phyloP scores from a whole-genome alignment of 2,113 vertebrate species.

The Nesoenas mayeri region DNA sequence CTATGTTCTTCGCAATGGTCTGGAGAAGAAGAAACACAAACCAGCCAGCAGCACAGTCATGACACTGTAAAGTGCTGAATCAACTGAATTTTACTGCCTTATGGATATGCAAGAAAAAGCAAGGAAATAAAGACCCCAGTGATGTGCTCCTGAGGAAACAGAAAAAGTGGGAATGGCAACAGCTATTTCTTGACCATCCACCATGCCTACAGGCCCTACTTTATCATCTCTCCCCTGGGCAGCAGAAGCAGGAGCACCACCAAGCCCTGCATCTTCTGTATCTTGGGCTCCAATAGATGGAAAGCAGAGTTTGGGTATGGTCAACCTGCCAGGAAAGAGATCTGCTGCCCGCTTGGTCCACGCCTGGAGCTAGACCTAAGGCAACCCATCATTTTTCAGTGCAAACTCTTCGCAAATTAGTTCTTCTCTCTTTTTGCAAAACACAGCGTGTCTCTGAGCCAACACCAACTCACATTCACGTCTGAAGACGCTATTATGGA shows the following conservation, averaged over 20 bases:
- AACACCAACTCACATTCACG: not conserved
- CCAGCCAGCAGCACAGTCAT: not conserved
- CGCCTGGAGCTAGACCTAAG: not conserved
- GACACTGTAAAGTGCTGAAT: accelerated
- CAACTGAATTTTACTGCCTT: not conserved
- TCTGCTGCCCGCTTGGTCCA: not conserved
- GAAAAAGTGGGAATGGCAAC: not conserved
- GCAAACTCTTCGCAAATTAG: not conserved
- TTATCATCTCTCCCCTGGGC: not conserved
- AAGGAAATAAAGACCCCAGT: not conserved
- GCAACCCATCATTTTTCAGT: not conserved
- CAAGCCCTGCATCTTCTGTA: accelerated
- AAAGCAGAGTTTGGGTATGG: not conserved
- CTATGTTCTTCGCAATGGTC: not conserved
- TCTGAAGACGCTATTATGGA: not conserved
- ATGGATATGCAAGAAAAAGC: not conserved
- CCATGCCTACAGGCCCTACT: accelerated
- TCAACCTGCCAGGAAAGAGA: accelerated
- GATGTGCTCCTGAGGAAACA: not conserved
- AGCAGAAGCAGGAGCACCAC: not conserved
- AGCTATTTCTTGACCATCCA: not conserved
- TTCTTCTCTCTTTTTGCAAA: not conserved
- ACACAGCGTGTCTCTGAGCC: not conserved
- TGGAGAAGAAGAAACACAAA: not conserved
- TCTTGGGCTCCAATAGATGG: not conserved